Evolutionary conservation across 2,797 vertebrate genomes (phyloP).

Genomic region (Hypotaenidia okinawae): DNA sequence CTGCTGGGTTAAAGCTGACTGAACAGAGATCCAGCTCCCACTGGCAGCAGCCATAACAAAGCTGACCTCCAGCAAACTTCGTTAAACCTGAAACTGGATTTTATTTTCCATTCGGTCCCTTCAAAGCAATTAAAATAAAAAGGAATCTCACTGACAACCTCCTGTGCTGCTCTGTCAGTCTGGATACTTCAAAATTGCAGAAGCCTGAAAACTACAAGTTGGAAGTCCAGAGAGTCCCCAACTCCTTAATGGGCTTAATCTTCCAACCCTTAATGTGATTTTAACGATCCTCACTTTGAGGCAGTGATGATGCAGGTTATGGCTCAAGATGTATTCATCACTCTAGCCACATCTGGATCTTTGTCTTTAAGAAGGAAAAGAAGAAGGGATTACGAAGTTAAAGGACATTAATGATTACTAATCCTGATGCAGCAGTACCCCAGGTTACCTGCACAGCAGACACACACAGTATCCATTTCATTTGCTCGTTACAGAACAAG

Average conservation of each 20-base stretch:
- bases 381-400: neutral
- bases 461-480: neutral
- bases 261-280: neutral
- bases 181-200: neutral
- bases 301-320: neutral
- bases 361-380: neutral
- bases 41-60: neutral
- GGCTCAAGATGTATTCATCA: neutral
- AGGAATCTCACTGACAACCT: neutral
- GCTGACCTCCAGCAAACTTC: neutral
- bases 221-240: neutral
- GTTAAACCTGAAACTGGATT: neutral
- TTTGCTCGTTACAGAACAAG: neutral
- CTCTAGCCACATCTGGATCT: neutral
- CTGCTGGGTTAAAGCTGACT: neutral
- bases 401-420: neutral
- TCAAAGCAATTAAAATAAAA: neutral
- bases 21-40: neutral
- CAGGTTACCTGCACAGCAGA: neutral
- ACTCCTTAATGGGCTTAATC: neutral
- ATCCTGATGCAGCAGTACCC: neutral
- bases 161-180: neutral
- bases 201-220: neutral
- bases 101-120: neutral
- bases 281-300: neutral